Evolutionary conservation across 2,797 vertebrate species (phyloP), one percentile per base, ranked within the genome.

Genomic region (Champsocephalus esox): DNA sequence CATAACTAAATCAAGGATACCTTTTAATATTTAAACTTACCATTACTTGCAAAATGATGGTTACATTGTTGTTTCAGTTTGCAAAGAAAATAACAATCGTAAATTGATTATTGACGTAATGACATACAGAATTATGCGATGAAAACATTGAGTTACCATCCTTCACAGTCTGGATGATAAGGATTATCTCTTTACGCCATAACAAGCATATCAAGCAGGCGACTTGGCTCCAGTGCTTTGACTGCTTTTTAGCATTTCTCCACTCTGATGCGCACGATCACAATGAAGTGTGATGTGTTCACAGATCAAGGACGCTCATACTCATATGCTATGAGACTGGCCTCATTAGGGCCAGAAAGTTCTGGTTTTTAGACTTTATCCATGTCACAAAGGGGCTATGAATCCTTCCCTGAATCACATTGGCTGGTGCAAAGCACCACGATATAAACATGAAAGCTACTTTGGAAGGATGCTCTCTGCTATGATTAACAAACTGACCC

Each of bases 331-430:
- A 70, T 76, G 75, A 86, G 85, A 80, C 74, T 48, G 75, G 85
- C 87, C 93, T 94, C 91, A 93, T 94, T 94, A 94, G 66, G 83
- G 73, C 62, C 75, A 82, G 81, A 90, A 90, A 84, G 80, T 92
- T 87, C 41, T 65, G 59, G 79, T 78, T 84, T 83, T 70, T 68
- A 83, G 85, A 84, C 73, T 89, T 75, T 82, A 73, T 83, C 76
- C 74, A 50, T 68, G 69, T 66, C 75, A 81, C 81, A 77, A 66
- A 79, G 46, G 32, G 19, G 70, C 65, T 48, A 49, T 48, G 70
- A 74, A 71, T 77, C 83, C 56, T 75, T 59, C 79, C 60, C 54
- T 75, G 70, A 75, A 77, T 77, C 56, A 60, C 62, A 60, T 67
- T 64, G 70, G 51, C 70, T 46, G 34, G n/a, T 49, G 61, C 44